Evolutionary conservation across 92 coral and sea anemone species (phyloP), one percentile per base, ranked within the genome.

Genomic region (Heteractis magnifica): DNA sequence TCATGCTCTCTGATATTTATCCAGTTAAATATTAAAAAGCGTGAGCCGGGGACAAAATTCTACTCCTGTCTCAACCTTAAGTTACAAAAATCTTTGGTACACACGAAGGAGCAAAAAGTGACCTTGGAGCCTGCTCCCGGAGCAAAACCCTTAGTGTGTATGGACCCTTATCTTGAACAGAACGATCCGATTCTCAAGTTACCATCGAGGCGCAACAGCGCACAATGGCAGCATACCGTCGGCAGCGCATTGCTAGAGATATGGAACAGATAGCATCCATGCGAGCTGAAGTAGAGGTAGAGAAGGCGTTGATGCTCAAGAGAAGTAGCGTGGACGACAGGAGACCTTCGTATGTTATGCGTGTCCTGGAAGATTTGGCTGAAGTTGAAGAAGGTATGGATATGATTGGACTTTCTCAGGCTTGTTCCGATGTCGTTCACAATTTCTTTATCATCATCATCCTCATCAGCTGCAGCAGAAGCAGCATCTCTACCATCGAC

Each of bases 171-270:
- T 14, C 49, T 14, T 44, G 0, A 20, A 77, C 81, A 75, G 80
- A 53, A 48, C 86, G 86, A 13, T 65, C 78, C 6, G 8, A 55
- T 18, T 91, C 94, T 83, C 84, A 78, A 41, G 94, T 91, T 75
- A 88, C 92, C 73, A 90, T 91, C 52, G 94, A 87, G 76, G 86
- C 92, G 52, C 94, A 91, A 34, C 91, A 88, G 84, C 88, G 94
- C 65, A 91, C 92, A 51, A 90, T 88, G 53, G 94, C 94, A 53
- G 92, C 91, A 13, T 91, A 91, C 51, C 90, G 94, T 53, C 94
- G 94, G 10, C 94, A 91, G 83, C 88, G 90, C 75, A 82, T 88
- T 44, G 94, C 94, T 16, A 84, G 88, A 71, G 94, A 91, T 77
- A 72, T 82, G 72, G 92, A 91, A 49, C 90, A 88, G 90, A 86